Base-by-base conservation (phyloP, 2,888 invertebrate species). In the Cheilosia scutellata region DNA sequence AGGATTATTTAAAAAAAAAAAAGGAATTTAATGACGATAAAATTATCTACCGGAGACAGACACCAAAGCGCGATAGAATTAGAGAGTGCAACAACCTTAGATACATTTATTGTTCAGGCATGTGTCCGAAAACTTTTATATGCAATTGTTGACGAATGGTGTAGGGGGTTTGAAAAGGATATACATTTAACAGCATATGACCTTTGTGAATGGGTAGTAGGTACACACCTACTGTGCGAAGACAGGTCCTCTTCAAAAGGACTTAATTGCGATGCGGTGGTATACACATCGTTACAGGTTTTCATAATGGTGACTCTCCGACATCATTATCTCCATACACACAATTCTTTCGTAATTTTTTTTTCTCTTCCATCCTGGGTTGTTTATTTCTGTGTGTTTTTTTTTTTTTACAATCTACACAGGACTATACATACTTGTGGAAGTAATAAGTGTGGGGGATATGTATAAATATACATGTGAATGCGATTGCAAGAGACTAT, bases 91-190 rank as follows among this genome's bases (percentile, higher is more conserved):
- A 63, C 82, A 70, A 82, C 82, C 82, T 51, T 62, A 63, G 31
- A 37, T 3, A 25, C 29, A 25, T 49, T 58, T 44, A 47, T 27
- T 51, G 33, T 53, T 70, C 44, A 31, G 40, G 57, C 58, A 72
- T 71, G 76, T 82, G 86, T 82, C 82, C 86, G 86, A 86, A 86
- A 72, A 86, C 82, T 86, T 86, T 86, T 40, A 44, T 51, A 49
- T 7, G 40, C 31, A 51, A 82, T 63, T 82, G 86, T 86, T 65
- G 63, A 27, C 72, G 63, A 25, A 29, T 42, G 9, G 20, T 47
- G 65, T 82, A 53, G 25, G 25, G 13, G 70, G 16, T 20, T 20
- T 20, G 20, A 20, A 20, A 20, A 20, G 20, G 20, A 51, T 7
- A 20, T 37, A 6, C n/a, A 5, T n/a, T 58, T 49, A 55, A 51